Conservation (phyloP, 2,888 invertebrate genomes). For the Erynnis tages region DNA sequence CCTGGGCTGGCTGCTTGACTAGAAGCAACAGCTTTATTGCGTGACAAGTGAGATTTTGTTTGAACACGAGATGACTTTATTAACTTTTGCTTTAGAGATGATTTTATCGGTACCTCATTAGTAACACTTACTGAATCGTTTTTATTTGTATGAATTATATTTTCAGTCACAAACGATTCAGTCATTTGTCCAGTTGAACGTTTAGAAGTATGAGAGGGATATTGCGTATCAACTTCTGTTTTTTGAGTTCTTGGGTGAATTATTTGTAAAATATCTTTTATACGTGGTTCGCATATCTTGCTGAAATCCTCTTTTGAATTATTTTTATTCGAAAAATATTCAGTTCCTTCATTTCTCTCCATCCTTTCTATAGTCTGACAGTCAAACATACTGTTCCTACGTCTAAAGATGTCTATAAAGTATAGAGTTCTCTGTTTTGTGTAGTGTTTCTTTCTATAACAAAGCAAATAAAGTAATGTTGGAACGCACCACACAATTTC, state of each 20-base stretch:
- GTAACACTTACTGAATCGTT: slow-evolving; percentile 10
- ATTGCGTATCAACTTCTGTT: slow-evolving; percentile 32
- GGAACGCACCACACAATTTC: slow-evolving; percentile 63
- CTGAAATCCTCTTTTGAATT: not conserved
- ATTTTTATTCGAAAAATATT: not conserved
- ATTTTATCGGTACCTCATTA: slow-evolving; percentile 11
- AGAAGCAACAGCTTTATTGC: not conserved
- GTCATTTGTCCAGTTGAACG: slow-evolving; percentile 19
- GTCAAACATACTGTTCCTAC: not conserved
- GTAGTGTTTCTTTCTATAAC: slow-evolving; percentile 28
- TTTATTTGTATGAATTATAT: not conserved
- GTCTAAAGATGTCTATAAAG: slow-evolving; percentile 10
- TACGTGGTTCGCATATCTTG: not conserved
- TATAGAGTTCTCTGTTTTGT: not conserved
- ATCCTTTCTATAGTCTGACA: slow-evolving; percentile 9
- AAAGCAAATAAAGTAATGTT: slow-evolving; percentile 37
- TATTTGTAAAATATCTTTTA: slow-evolving; percentile 29
- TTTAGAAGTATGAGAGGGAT: slow-evolving; percentile 28
- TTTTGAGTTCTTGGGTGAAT: slow-evolving; percentile 30
- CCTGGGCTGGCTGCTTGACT: not conserved
- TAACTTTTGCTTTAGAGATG: slow-evolving; percentile 4
- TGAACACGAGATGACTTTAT: slow-evolving; percentile 1
- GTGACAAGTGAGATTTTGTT: not conserved
- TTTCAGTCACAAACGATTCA: not conserved
- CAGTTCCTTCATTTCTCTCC: not conserved